Base-by-base conservation (phyloP, 1,140 invertebrate species). In the Babylonia areolata region DNA sequence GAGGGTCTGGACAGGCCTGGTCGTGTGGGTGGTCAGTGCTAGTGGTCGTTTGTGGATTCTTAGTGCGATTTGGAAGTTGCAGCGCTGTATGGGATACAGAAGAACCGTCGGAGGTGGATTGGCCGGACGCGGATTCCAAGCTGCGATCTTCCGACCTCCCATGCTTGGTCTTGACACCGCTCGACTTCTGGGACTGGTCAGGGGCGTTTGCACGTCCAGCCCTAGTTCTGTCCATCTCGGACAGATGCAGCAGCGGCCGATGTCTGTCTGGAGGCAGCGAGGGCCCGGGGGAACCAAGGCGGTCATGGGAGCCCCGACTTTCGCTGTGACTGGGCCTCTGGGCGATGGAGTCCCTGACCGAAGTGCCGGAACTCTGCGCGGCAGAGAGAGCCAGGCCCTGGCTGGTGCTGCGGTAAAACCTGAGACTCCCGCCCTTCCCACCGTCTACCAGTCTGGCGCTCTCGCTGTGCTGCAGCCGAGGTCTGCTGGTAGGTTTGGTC, bases 391-490 rank as follows among this genome's bases (percentile, higher is more conserved):
- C 23, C 23, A 80, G 46, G 11, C 11, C 33, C 33, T 80, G 78
- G 15, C 46, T 54, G 23, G 40, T 80, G 46, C 78, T 80, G 28
- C 42, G 28, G 78, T 80, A 80, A 35, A 80, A 80, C 46, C 40
- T 51, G 9, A 3, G 3, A 31, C 28, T 54, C 12, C 2, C 35
- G n/a, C 37, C 37, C 37, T 77, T 37, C 37, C 75, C 37, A 40
- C 28, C 40, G 71, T 73, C 12, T 12, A 33, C 35, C 64, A 84
- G 39, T 33, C 69, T 73, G 17, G 69, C 17, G 23, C 82, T 84
- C 3, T 73, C 82, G 40, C 82, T 84, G 28, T 84, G 82, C n/a
- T 46, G 64, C n/a, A 71, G 82, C 28, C 69, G 42, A 1, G 82
- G 82, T 73, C 82, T 75, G 31, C 15, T 15, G 17, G n/a, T 28